Evolutionary conservation across 2,888 invertebrate species (phyloP), one percentile per base, ranked within the genome.

Genomic region (Xiphydria camelus): DNA sequence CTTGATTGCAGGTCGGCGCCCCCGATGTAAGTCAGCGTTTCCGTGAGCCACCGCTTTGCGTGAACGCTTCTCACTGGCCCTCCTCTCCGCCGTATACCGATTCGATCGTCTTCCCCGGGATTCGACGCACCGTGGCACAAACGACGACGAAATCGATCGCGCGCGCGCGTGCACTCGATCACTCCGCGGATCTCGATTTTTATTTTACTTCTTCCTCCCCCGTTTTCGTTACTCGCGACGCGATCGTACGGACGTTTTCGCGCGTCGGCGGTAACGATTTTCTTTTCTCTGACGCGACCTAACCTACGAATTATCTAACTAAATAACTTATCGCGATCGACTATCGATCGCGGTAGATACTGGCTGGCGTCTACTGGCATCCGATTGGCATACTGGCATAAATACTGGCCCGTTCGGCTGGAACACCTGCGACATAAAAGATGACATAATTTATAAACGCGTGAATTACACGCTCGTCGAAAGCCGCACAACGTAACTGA

Each of bases 1-100:
- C 74, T 75, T 75, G 75, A 74, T 75, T 75, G 73, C 75, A 74
- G 75, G 70, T 75, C 70, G 75, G 74, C 75, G 70, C 57, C 70
- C 70, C 66, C 67, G 73, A 73, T 72, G 71, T 75, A 75, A 75
- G 68, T 73, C 74, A 72, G 73, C 70, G 70, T 73, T 69, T 68
- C 68, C n/a, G n/a, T n/a, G 66, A 66, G 65, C 73, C 71, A 69
- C 66, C 64, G 61, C 39, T 39, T 22, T 17, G 32, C 39, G 40
- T 36, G 33, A 40, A 48, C 40, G 47, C 33, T 39, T 41, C 39
- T 41, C 45, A 47, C 41, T 44, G 33, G 39, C 42, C 41, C 41
- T 40, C 32, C 14, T 32, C 34, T 21, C n/a, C n/a, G n/a, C n/a
- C n/a, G n/a, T n/a, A n/a, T n/a, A n/a, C n/a, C n/a, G n/a, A 50